phyloP scores from a whole-genome alignment of 1,140 invertebrate species.

The Cylas formicarius region DNA sequence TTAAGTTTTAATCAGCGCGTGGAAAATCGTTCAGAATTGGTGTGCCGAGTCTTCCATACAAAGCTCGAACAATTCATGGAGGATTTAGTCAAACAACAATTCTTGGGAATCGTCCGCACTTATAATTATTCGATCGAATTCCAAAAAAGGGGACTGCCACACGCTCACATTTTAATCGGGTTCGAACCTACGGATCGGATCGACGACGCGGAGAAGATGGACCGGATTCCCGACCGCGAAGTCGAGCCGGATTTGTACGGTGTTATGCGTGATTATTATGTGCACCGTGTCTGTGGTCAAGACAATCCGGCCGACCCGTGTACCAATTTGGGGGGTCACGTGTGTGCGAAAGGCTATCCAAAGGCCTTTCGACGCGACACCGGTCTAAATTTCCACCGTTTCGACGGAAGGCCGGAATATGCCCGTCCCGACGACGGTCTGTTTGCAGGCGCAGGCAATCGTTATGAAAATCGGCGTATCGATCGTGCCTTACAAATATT shows the following conservation, averaged over 20 bases:
- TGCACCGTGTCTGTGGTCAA: slow-evolving; percentile 45
- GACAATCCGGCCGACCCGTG: slow-evolving; percentile 8
- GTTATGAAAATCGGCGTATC: neutral
- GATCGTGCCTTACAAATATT: slow-evolving; percentile 12
- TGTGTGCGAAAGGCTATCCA: too few species aligned
- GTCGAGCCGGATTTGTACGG: slow-evolving; percentile 44
- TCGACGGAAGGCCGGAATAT: neutral
- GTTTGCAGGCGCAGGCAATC: too few species aligned
- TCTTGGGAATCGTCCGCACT: neutral
- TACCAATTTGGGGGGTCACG: too few species aligned
- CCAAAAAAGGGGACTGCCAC: slow-evolving; percentile 8
- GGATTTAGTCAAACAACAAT: slow-evolving; percentile 1
- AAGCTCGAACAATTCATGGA: too few species aligned
- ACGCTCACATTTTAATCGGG: slow-evolving; percentile 6
- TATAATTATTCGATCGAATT: slow-evolving; percentile 7
- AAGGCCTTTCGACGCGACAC: slow-evolving; percentile 8
- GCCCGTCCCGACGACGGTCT: neutral
- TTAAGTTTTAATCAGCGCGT: too few species aligned
- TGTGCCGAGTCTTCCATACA: too few species aligned
- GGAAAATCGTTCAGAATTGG: too few species aligned
- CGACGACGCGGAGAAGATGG: too few species aligned
- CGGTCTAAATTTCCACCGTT: neutral
- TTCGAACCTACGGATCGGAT: too few species aligned
- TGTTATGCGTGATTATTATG: slow-evolving; percentile 42
- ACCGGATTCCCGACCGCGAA: slow-evolving; percentile 43